Evolutionary conservation across 2,113 vertebrate genomes (phyloP).

Genomic region (Peromyscus leucopus): DNA sequence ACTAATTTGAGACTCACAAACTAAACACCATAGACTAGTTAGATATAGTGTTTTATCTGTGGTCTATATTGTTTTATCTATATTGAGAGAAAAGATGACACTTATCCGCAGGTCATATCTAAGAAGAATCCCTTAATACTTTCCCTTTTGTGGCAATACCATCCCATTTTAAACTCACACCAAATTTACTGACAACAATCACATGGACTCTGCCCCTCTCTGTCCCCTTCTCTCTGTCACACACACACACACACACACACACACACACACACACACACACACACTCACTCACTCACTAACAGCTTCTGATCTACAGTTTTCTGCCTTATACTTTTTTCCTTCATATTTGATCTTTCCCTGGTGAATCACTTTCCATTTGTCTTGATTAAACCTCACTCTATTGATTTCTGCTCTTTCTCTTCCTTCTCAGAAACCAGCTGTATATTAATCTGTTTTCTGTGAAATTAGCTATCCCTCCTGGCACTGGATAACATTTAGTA

Average conservation of each 20-base stretch:
- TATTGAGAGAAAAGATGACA: background rate
- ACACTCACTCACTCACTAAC: background rate
- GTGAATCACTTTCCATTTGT: conserved; percentile 73
- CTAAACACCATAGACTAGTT: background rate
- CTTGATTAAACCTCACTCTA: conserved; percentile 73
- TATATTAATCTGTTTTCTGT: conserved; percentile 73
- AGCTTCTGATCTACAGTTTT: conserved; percentile 45
- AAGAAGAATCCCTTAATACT: background rate
- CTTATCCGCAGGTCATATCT: background rate
- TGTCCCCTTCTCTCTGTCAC: background rate
- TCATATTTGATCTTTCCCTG: conserved; percentile 60
- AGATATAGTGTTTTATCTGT: background rate
- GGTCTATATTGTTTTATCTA: too few relatives aligned
- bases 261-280: background rate
- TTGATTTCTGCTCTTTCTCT: conserved; percentile 71
- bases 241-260: background rate
- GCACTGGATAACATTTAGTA: conserved; percentile 53
- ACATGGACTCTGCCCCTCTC: background rate
- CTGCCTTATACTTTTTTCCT: background rate
- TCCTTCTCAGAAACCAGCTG: conserved; percentile 64
- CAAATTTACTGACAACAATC: background rate
- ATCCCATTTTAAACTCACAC: background rate
- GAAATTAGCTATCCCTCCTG: conserved; percentile 72
- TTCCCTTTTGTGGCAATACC: background rate
- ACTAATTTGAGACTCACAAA: background rate